phyloP scores from a whole-genome alignment of 2,797 vertebrate genomes.

The Dipus sagitta region DNA sequence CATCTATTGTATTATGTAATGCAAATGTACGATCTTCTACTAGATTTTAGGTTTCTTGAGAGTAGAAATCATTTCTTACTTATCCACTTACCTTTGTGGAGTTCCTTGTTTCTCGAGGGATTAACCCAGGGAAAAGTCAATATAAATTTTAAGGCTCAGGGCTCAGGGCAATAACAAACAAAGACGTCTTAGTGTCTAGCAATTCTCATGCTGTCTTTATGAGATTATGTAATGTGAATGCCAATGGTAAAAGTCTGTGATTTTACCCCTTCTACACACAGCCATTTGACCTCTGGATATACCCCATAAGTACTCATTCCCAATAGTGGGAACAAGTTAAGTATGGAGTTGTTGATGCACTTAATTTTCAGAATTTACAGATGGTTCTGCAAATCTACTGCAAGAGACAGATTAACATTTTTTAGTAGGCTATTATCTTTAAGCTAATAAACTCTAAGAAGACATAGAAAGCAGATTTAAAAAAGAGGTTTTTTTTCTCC shows the following conservation, averaged over 20 bases:
- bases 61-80: neutral
- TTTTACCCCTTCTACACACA: neutral
- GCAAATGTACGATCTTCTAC: neutral
- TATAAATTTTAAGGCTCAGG: neutral
- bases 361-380: neutral
- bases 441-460: neutral
- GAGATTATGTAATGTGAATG: neutral
- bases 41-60: neutral
- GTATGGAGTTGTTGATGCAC: neutral
- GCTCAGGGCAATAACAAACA: neutral
- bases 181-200: neutral
- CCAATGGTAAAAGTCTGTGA: neutral
- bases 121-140: conserved; percentile 16
- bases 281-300: neutral
- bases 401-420: neutral
- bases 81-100: neutral
- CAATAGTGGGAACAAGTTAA: neutral
- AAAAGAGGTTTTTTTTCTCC: neutral
- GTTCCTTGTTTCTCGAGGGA: neutral
- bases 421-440: neutral
- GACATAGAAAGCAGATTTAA: neutral
- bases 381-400: neutral
- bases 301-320: too few species aligned
- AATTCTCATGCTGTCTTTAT: neutral
- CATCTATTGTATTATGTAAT: neutral